These are phyloP conservation scores for Chirona hameri DNA, from an alignment of 2,888 invertebrate genomes.

Conservation along the genomic window DNA sequence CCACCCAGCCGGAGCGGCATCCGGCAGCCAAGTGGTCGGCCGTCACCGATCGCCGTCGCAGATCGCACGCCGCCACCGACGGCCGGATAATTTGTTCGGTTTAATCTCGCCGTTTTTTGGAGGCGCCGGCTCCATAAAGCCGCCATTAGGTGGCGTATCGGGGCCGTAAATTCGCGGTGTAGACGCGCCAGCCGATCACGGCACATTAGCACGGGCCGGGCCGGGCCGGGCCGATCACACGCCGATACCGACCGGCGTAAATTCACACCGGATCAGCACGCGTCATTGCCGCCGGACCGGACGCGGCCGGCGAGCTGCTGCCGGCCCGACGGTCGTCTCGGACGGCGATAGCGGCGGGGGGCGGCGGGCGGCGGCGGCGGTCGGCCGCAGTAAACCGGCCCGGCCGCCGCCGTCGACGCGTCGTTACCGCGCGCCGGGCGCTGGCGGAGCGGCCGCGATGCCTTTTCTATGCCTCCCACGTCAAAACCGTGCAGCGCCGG, in stretches of 20 bases:
- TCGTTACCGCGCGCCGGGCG: background rate
- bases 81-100: background rate
- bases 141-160: constrained; percentile 6
- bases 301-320: background rate
- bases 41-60: background rate
- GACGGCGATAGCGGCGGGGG: background rate
- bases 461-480: constrained; percentile 28
- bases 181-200: background rate
- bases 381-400: background rate
- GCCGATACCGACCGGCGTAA: background rate
- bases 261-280: constrained; percentile 1
- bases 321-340: background rate
- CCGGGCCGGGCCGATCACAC: background rate
- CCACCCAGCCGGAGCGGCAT: background rate
- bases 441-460: background rate
- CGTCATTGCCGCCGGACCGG: background rate
- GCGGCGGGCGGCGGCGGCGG: background rate
- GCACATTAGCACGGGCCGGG: background rate
- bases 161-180: background rate
- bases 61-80: background rate
- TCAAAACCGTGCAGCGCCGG: background rate
- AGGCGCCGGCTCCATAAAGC: constrained; percentile 11
- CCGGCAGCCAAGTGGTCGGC: background rate
- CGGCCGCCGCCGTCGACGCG: background rate
- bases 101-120: background rate